Percentiles rank a stretch among this genome's conserved stretches.
Conservation (phyloP, 2,888 invertebrate genomes). For the Drosophila rellima region DNA sequence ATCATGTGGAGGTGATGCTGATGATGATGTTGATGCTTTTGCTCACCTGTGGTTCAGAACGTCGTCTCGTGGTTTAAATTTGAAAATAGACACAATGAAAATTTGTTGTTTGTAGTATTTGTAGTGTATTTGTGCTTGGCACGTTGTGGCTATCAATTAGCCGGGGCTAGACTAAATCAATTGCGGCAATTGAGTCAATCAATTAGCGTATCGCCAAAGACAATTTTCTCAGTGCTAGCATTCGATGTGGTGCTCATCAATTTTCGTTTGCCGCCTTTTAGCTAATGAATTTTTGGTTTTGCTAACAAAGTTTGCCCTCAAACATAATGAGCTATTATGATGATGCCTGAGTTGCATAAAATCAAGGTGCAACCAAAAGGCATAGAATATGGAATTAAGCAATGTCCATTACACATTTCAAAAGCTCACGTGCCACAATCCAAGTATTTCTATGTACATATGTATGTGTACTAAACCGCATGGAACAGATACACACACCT, state of each 20-base stretch:
- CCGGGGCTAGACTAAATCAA: constrained; percentile 64
- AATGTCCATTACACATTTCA: constrained; percentile 79
- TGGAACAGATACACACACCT: constrained; percentile 14
- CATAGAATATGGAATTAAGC: constrained; percentile 74
- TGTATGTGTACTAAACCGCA: constrained; percentile 33
- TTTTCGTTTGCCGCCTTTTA: constrained; percentile 60
- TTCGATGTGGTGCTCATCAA: constrained; percentile 40
- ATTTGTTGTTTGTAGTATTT: constrained; percentile 23
- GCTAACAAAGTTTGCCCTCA: constrained; percentile 34
- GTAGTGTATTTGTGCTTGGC: constrained; percentile 51
- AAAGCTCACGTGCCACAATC: constrained; percentile 70
- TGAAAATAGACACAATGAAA: constrained; percentile 43
- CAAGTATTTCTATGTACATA: constrained; percentile 14
- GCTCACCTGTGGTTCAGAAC: constrained; percentile 47
- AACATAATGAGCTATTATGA: constrained; percentile 79
- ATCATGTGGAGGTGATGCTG: constrained; percentile 33
- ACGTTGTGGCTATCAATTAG: constrained; percentile 70
- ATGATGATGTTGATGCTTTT: not conserved
- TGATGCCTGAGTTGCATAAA: constrained; percentile 68
- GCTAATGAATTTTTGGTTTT: constrained; percentile 72
- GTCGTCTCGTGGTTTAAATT: constrained; percentile 31
- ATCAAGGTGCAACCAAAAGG: constrained; percentile 43
- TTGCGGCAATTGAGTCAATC: constrained; percentile 65
- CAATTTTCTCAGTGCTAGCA: constrained; percentile 33
- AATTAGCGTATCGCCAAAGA: constrained; percentile 61